Evolutionary conservation across 2,888 invertebrate species (phyloP).

Genomic region (Cosmia trapezina): DNA sequence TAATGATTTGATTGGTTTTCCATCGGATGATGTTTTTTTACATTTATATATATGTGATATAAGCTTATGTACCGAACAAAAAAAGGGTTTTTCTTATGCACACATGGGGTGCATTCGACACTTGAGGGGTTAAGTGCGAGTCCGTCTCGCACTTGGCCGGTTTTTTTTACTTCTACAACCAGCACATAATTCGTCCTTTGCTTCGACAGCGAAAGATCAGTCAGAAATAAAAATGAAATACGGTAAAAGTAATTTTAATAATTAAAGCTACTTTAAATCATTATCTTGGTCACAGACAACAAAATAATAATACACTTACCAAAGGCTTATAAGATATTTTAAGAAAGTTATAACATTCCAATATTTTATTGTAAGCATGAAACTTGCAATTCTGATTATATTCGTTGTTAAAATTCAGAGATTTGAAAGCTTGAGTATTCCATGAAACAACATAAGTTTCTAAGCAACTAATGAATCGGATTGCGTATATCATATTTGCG

Average conservation of each 20-base stretch:
- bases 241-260: neutral
- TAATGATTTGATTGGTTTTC: too few relatives aligned
- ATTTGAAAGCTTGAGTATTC: neutral
- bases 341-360: slow-evolving; percentile 16
- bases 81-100: too few relatives aligned
- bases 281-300: neutral
- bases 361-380: neutral
- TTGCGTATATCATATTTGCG: slow-evolving; percentile 11
- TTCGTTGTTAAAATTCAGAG: neutral
- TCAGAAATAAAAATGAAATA: neutral
- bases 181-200: neutral
- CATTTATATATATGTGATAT: too few relatives aligned
- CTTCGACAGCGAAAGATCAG: too few relatives aligned
- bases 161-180: too few relatives aligned
- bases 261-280: neutral
- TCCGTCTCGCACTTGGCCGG: too few relatives aligned
- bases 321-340: neutral
- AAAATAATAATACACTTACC: neutral
- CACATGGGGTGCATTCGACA: too few relatives aligned
- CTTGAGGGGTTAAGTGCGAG: too few relatives aligned
- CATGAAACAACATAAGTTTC: slow-evolving; percentile 10
- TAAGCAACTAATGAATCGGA: neutral
- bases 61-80: too few relatives aligned
- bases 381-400: neutral
- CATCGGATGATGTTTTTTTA: too few relatives aligned